Percentiles rank a stretch among this genome's conserved stretches.
These are phyloP conservation scores for Thunnus maccoyii DNA, from an alignment of 2,113 vertebrate species.

Conservation along the genomic window DNA sequence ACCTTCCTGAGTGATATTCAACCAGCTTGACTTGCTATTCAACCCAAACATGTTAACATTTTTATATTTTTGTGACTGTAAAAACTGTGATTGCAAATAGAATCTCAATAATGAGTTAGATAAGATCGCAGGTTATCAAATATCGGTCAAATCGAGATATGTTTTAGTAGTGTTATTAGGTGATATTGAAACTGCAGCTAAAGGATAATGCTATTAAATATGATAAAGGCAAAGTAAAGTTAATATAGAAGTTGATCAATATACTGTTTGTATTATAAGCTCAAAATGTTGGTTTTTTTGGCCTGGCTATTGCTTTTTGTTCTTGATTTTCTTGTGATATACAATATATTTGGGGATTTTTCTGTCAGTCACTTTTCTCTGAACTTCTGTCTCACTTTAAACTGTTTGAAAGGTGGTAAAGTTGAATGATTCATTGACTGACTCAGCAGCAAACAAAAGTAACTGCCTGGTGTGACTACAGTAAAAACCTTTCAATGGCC, in stretches of 20 bases:
- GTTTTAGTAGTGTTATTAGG: not conserved
- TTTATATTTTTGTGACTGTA: too few species aligned
- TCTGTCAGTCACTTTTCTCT: not conserved
- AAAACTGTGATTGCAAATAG: too few species aligned
- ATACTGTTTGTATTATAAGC: not conserved
- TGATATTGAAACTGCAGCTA: not conserved
- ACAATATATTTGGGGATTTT: too few species aligned
- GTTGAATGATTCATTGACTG: constrained; percentile 39
- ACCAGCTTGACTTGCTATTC: too few species aligned
- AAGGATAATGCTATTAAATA: not conserved
- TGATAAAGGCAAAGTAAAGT: not conserved
- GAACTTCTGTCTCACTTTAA: constrained; percentile 28
- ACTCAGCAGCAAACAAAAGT: constrained; percentile 63
- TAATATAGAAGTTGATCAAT: not conserved
- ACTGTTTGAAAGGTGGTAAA: constrained; percentile 30
- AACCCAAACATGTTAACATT: too few species aligned
- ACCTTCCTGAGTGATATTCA: too few species aligned
- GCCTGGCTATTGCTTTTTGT: not conserved
- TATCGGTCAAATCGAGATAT: not conserved
- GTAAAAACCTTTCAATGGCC: constrained; percentile 57
- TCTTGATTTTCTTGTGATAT: not conserved
- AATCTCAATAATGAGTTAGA: too few species aligned
- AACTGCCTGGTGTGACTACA: constrained; percentile 50
- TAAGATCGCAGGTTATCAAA: too few species aligned
- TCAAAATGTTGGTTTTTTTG: not conserved